Percentiles rank a stretch among this genome's conserved stretches.
phyloP scores from a whole-genome alignment of 2,888 invertebrate genomes.

The Pediacus dermestoides region DNA sequence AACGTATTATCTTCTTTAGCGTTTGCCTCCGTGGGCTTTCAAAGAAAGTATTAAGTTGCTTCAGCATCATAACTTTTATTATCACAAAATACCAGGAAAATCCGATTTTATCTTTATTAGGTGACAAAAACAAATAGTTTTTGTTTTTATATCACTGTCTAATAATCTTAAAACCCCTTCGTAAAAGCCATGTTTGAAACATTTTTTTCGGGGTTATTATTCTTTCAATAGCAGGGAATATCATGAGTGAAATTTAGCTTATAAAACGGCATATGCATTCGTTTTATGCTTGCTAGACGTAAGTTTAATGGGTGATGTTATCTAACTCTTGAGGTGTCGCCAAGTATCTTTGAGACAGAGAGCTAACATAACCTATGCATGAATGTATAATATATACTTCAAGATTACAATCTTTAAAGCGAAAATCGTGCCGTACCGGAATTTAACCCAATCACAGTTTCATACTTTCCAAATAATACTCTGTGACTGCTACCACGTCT shows the following conservation, averaged over 20 bases:
- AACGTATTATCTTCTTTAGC: no score
- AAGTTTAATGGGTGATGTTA: conserved; percentile 35
- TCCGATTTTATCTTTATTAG: background rate
- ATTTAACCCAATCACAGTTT: background rate
- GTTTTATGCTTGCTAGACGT: conserved; percentile 20
- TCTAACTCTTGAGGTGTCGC: conserved; percentile 37
- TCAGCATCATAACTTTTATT: no score
- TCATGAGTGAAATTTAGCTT: conserved; percentile 1
- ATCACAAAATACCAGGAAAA: conserved; percentile 2
- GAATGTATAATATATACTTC: conserved; percentile 4
- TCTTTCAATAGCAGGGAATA: no score
- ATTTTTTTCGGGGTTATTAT: background rate
- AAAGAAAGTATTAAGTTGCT: no score
- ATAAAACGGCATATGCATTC: conserved; percentile 11
- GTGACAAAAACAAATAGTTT: no score
- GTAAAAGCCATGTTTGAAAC: no score
- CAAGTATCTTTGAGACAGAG: conserved; percentile 37
- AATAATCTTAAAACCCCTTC: no score
- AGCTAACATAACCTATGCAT: conserved; percentile 33
- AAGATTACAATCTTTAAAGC: conserved; percentile 4
- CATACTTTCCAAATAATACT: no score
- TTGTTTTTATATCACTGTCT: no score
- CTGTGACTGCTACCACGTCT: no score
- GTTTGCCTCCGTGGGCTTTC: no score
- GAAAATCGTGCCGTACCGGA: conserved; percentile 3